Conservation (phyloP, 2,113 vertebrate genomes). For the Cebidichthys violaceus region DNA sequence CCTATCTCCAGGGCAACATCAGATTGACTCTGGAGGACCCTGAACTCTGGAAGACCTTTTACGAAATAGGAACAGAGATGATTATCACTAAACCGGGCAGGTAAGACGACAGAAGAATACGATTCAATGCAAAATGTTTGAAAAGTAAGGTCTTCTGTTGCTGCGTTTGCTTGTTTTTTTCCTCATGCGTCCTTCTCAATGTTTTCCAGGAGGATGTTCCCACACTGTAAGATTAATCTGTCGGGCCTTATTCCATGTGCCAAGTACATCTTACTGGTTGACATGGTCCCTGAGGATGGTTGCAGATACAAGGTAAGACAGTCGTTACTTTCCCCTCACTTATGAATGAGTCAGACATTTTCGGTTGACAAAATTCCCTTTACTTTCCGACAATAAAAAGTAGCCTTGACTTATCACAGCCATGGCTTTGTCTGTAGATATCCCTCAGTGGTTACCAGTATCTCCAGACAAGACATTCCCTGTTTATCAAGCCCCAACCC, state of each 20-base stretch:
- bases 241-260: conserved; percentile 89
- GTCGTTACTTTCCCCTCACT: background rate
- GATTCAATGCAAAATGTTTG: background rate
- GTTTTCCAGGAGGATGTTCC: conserved; percentile 91
- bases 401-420: conserved; percentile 2
- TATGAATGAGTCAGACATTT: background rate
- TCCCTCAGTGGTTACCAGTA: conserved; percentile 18
- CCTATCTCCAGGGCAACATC: conserved; percentile 86
- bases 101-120: conserved; percentile 70
- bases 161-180: background rate
- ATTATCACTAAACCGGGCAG: conserved; percentile 94
- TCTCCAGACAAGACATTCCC: conserved; percentile 50
- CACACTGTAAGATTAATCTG: conserved; percentile 92
- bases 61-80: conserved; percentile 92
- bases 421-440: conserved; percentile 16
- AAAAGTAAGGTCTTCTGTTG: background rate
- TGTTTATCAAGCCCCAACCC: conserved; percentile 60
- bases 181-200: background rate
- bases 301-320: conserved; percentile 90
- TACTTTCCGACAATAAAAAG: background rate
- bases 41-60: conserved; percentile 90
- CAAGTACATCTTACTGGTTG: conserved; percentile 92
- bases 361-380: background rate
- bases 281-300: conserved; percentile 90
- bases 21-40: conserved; percentile 87